Base-by-base conservation (phyloP, 1,140 invertebrate genomes). In the Trialeurodes vaporariorum region DNA sequence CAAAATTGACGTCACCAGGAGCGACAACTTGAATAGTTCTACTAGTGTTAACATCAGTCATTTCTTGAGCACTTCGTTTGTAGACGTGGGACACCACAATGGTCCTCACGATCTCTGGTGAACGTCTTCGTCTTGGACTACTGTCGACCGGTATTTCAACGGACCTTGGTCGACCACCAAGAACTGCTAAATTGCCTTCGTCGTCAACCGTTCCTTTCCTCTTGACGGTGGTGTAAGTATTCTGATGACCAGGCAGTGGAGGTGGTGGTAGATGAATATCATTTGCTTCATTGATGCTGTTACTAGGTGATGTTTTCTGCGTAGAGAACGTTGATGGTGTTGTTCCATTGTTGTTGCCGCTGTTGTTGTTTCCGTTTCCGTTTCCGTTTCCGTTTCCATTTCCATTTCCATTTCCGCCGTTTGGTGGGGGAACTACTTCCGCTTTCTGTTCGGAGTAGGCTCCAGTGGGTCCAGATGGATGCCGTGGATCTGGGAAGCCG, bases 41-140 rank as follows among this genome's bases (percentile, higher is more conserved):
- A 74, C 90, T 92, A 24, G 93, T 96, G 74, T 93, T 91, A 0
- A 96, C 91, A 75, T 96, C 93, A 22, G 91, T 94, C 91, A 94
- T 94, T 78, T 93, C 91, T 79, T 93, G 91, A 62, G 91, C 86
- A 70, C 90, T 89, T 65, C 91, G 83, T 74, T 92, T 92, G 81
- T 92, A 92, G 63, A 92, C 88, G 72, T 89, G 83, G 34, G 84
- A 83, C 1, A 86, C 81, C 23, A 87, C 82, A 58, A 87, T 72
- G 27, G 65, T 68, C 27, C 61, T 70, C 40, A 63, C n/a, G 65
- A 64, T 72, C 84, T 81, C 74, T 84, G 68, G 24, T n/a, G 66
- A 61, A 70, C 81, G 77, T 74, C 86, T 80, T 72, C 84, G 79
- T 74, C 85, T 81, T 26, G 86, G 83, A 66, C 49, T 64, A 67